Base-by-base conservation (phyloP, 2,797 vertebrate species). In the Galaxias olidus region DNA sequence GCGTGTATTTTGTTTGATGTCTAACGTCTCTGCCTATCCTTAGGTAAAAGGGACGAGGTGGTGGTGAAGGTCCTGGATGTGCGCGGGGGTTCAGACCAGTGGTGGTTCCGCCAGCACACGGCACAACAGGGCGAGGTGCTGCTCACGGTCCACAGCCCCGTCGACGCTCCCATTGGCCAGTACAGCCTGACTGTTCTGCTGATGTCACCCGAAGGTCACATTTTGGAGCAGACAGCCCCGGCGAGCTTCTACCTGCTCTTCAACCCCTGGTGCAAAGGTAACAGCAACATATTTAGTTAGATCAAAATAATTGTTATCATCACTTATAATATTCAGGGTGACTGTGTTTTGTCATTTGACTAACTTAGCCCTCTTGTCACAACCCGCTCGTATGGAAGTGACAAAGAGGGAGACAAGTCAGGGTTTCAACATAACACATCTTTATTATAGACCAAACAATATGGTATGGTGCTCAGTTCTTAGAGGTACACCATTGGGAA, bases 251-350 rank as follows among this genome's bases (percentile, higher is more conserved):
- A 88, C 76, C 62, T 94, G 68, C 89, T 94, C 52, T 94, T 88
- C 10, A 94, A 94, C 73, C 93, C 91, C 0, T 94, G 92, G 93
- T 91, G 87, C 75, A 88, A 81, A 90, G 89, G 92, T 93, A 66
- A 63, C 42, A 19, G 9, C n/a, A 6, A 3, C 6, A 3, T 3
- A 6, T 30, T 30, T 30, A 30, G 30, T 30, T 30, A 30, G 30
- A 30, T 6, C 30, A 30, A 30, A 30, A 30, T 30, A 30, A 30
- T 30, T 30, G 30, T 30, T 30, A 30, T 30, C n/a, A 30, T 30
- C 30, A 30, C 30, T 6, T 30, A 6, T 6, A 30, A 30, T 30
- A 30, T 30, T 30, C 30, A 30, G 30, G 30, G 6, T 30, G 30
- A 30, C 30, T 30, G 30, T 6, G 30, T 6, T 30, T 30, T 30